A percentile compares a stretch with the other conserved stretches of the same genome.
phyloP scores from a whole-genome alignment of 2,888 invertebrate species.

The Eumacrocentrus americanus region DNA sequence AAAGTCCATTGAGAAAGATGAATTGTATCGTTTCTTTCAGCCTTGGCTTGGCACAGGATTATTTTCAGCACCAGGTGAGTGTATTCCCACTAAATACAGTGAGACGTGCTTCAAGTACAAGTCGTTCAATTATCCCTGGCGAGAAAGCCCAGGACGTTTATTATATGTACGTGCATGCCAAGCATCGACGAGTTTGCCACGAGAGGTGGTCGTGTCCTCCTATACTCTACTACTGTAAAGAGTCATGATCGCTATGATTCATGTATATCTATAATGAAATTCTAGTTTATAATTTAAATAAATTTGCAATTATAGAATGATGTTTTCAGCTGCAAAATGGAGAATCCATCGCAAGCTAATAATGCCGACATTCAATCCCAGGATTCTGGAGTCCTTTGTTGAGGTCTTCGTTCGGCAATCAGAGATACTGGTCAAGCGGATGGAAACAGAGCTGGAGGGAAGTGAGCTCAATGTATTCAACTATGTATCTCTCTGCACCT shows the following conservation, averaged over 20 bases:
- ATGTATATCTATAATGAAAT: background rate
- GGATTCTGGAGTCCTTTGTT: slow-evolving; percentile 45
- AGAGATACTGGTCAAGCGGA: slow-evolving; percentile 38
- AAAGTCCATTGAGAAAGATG: slow-evolving; percentile 45
- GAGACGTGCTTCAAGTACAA: slow-evolving; percentile 45
- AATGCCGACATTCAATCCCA: slow-evolving; percentile 43
- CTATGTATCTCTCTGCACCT: slow-evolving; percentile 43
- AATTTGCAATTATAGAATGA: too few relatives aligned
- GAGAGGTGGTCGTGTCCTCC: background rate
- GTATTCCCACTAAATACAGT: slow-evolving; percentile 26
- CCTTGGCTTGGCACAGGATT: slow-evolving; percentile 47
- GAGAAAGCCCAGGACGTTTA: slow-evolving; percentile 31
- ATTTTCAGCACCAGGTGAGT: slow-evolving; percentile 46
- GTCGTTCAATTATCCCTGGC: slow-evolving; percentile 38
- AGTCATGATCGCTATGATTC: too few relatives aligned
- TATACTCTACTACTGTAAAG: too few relatives aligned
- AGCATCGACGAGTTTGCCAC: slow-evolving; percentile 25
- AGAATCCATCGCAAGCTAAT: slow-evolving; percentile 46
- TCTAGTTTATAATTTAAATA: background rate
- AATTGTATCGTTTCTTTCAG: slow-evolving; percentile 40
- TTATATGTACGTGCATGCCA: slow-evolving; percentile 35
- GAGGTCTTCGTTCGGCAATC: slow-evolving; percentile 44
- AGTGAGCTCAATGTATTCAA: slow-evolving; percentile 42
- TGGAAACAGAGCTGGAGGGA: slow-evolving; percentile 40
- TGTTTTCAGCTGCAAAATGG: slow-evolving; percentile 42